Percentiles rank a stretch among this genome's conserved stretches.
phyloP scores from a whole-genome alignment of 2,888 invertebrate species.

The Brachypalpus laphriformis region DNA sequence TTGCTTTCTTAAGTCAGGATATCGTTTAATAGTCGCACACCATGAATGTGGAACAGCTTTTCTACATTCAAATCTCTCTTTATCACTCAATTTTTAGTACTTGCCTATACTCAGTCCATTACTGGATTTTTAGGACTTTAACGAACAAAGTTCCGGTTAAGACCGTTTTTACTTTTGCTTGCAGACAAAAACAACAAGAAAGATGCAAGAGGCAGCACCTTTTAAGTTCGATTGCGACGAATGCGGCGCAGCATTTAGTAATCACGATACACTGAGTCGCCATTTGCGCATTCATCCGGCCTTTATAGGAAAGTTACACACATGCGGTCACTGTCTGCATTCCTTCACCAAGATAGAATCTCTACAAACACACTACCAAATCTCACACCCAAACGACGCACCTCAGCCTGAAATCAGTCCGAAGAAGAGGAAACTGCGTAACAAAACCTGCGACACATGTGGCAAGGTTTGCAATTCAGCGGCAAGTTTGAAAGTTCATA shows the following conservation, averaged over 20 bases:
- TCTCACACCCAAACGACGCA: not conserved
- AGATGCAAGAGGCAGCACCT: slow-evolving; percentile 28
- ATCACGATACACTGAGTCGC: slow-evolving; percentile 77
- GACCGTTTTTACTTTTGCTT: too few species aligned
- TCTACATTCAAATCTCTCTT: too few species aligned
- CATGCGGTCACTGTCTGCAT: slow-evolving; percentile 34
- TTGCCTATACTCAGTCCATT: too few species aligned
- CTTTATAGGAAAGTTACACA: slow-evolving; percentile 39
- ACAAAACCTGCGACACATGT: slow-evolving; percentile 76
- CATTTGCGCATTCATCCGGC: slow-evolving; percentile 76
- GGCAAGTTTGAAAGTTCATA: slow-evolving; percentile 77
- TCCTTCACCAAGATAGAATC: slow-evolving; percentile 77
- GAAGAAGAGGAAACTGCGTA: slow-evolving; percentile 1
- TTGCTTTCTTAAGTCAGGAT: too few species aligned
- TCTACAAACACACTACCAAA: slow-evolving; percentile 81
- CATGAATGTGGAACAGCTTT: too few species aligned
- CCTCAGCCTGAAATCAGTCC: not conserved
- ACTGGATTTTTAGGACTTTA: too few species aligned
- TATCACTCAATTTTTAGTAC: too few species aligned
- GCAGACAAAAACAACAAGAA: slow-evolving; percentile 21
- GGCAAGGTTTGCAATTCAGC: slow-evolving; percentile 76
- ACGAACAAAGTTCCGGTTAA: too few species aligned
- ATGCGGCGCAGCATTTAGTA: slow-evolving; percentile 79
- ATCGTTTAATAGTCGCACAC: too few species aligned
- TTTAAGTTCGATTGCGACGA: slow-evolving; percentile 77